Conservation (phyloP, 2,797 vertebrate species). For the Halcyon smyrnensis region DNA sequence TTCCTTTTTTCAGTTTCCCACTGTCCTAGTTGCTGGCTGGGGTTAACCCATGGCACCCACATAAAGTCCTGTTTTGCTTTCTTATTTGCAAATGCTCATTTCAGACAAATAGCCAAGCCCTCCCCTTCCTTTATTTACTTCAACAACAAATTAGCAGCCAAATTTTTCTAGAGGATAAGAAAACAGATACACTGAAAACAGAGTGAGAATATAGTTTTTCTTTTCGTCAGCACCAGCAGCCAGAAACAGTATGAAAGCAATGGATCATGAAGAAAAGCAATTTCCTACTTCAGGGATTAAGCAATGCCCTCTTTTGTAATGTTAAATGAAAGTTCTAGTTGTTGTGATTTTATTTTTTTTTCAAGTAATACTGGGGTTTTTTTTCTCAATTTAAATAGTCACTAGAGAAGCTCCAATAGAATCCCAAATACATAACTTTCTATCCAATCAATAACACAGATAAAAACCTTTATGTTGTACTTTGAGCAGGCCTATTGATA, state of each 20-base stretch:
- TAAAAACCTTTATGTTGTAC: slow-evolving; percentile 54
- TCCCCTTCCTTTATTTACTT: slow-evolving; percentile 49
- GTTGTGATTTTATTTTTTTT: not conserved
- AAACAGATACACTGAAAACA: slow-evolving; percentile 56
- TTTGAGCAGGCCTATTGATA: slow-evolving; percentile 58
- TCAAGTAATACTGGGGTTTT: slow-evolving; percentile 59
- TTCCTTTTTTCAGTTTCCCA: slow-evolving; percentile 46
- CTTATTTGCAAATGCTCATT: slow-evolving; percentile 7
- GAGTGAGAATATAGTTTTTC: slow-evolving; percentile 56
- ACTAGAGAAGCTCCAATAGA: slow-evolving; percentile 59
- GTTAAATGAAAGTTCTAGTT: slow-evolving; percentile 78
- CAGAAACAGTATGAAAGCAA: slow-evolving; percentile 76
- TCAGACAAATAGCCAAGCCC: slow-evolving; percentile 37
- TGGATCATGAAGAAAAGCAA: slow-evolving; percentile 82
- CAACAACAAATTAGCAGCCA: slow-evolving; percentile 58
- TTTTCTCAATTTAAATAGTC: slow-evolving; percentile 60
- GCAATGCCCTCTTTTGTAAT: slow-evolving; percentile 77
- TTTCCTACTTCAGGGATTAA: slow-evolving; percentile 83
- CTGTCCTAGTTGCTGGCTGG: not conserved
- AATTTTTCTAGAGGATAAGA: slow-evolving; percentile 22
- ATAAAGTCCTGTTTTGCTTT: slow-evolving; percentile 45
- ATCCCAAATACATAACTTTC: slow-evolving; percentile 47
- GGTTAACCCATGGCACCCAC: not conserved
- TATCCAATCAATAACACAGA: slow-evolving; percentile 69
- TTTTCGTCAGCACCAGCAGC: slow-evolving; percentile 61